Conservation (phyloP, 2,113 vertebrate species). For the Cebidichthys violaceus region DNA sequence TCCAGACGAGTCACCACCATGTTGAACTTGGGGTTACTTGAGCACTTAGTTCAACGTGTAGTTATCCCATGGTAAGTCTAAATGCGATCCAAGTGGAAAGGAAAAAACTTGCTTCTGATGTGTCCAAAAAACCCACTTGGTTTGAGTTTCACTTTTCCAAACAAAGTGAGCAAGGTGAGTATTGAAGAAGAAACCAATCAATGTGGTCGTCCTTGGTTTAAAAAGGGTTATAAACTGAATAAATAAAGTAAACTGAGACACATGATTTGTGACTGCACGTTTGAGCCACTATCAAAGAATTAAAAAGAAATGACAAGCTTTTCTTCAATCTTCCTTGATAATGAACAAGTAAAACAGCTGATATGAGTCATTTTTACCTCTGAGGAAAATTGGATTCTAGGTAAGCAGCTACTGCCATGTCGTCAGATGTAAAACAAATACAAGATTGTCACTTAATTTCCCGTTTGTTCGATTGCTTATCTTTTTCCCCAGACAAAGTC, state of each 20-base stretch:
- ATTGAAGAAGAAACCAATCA: slow-evolving; percentile 19
- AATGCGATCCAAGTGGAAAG: background rate
- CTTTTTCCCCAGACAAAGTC: slow-evolving; percentile 6
- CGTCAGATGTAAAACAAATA: background rate
- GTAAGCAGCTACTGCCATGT: background rate
- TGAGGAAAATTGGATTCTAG: background rate
- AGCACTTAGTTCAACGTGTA: background rate
- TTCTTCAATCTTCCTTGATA: background rate
- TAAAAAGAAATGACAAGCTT: background rate
- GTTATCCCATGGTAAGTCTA: slow-evolving; percentile 46
- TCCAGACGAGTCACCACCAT: slow-evolving; percentile 93
- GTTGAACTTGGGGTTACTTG: slow-evolving; percentile 6
- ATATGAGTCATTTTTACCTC: background rate
- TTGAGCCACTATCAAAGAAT: background rate
- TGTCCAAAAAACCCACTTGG: slow-evolving; percentile 3
- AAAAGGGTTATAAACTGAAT: background rate
- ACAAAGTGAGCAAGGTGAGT: background rate
- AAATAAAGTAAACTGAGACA: background rate
- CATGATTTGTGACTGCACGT: slow-evolving; percentile 1
- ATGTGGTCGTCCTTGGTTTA: slow-evolving; percentile 26
- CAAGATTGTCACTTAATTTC: background rate
- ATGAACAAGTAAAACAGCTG: background rate
- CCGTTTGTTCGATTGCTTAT: slow-evolving; percentile 10
- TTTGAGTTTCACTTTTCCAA: background rate
- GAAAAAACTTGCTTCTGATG: background rate